Evolutionary conservation across 30 jellyfish, hydroid and myxozoan species (phyloP).

Genomic region (Aurelia sp.): DNA sequence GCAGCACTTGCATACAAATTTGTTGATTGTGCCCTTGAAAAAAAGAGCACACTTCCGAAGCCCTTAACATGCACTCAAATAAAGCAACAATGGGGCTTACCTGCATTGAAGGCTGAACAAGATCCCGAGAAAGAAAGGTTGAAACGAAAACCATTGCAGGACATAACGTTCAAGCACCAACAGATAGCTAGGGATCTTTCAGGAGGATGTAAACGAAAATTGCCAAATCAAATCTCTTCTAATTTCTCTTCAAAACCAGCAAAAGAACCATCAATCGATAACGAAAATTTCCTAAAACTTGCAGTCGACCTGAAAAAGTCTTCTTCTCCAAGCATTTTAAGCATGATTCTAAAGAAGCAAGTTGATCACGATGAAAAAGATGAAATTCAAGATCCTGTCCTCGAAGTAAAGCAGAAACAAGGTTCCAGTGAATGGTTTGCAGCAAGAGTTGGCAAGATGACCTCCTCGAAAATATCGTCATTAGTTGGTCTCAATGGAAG

Average conservation of each 20-base stretch:
- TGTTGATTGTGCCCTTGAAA: background rate
- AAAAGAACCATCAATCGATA: background rate
- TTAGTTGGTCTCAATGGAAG: no score
- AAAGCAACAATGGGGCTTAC: conserved; percentile 26
- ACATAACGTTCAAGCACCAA: background rate
- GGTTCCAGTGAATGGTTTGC: no score
- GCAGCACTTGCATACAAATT: conserved; percentile 18
- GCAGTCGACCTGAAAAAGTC: no score
- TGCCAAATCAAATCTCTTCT: background rate
- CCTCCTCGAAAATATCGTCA: no score
- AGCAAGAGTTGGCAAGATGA: no score
- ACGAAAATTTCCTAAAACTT: no score
- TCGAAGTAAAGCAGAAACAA: no score
- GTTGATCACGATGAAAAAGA: no score
- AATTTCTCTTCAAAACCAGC: background rate
- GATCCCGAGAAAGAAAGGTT: conserved; percentile 11
- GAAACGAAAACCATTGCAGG: conserved; percentile 20
- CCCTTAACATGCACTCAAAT: background rate
- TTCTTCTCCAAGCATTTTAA: no score
- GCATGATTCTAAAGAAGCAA: no score
- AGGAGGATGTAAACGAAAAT: background rate
- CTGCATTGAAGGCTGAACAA: conserved; percentile 25
- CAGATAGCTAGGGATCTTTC: background rate
- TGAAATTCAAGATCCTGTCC: no score
- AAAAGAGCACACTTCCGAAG: background rate